Base-by-base conservation (phyloP, 2,797 vertebrate species). In the Halcyon chelicuti region DNA sequence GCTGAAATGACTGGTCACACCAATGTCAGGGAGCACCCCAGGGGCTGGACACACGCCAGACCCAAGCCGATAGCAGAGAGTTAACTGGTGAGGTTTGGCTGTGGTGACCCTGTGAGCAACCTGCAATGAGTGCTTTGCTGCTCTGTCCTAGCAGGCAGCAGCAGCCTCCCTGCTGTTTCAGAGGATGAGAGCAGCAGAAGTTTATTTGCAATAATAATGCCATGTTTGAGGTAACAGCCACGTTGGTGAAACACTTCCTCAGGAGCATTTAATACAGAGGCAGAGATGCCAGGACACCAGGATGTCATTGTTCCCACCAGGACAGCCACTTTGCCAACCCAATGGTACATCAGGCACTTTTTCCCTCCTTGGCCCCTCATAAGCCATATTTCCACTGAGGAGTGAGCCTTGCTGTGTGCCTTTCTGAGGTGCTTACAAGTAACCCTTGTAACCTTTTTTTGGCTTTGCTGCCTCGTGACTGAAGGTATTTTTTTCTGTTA, bases 401-500 rank as follows among this genome's bases (percentile, higher is more conserved):
- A 58, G 5, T 1, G 20, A 88, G 49, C 52, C 62, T 66, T 10
- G 1, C 77, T 57, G 15, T 39, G 60, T 67, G 55, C 40, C 55
- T 88, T 91, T 88, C 55, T 12, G 4, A 6, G 25, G 61, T 4
- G 10, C 58, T 16, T 0, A 10, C 21, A 39, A 42, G 70, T 77
- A 55, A 58, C 12, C 7, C 1, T 2, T 14, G 9, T 28, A 68
- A 86, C 63, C 71, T 63, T 79, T 67, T 51, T 28, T 40, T 31
- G 68, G 39, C 46, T 4, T 44, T 55, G 60, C 46, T 88, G 91
- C 81, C 86, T 78, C 3, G n/a, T 70, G 82, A 78, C 62, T 76
- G 80, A 74, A 90, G 44, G 26, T 86, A 65, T 96, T 96, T 95
- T 95, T 95, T 82, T 82, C 81, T 87, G 10, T 80, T 82, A 87